Conservation (phyloP, 2,797 vertebrate species). For the Pygocentrus nattereri region DNA sequence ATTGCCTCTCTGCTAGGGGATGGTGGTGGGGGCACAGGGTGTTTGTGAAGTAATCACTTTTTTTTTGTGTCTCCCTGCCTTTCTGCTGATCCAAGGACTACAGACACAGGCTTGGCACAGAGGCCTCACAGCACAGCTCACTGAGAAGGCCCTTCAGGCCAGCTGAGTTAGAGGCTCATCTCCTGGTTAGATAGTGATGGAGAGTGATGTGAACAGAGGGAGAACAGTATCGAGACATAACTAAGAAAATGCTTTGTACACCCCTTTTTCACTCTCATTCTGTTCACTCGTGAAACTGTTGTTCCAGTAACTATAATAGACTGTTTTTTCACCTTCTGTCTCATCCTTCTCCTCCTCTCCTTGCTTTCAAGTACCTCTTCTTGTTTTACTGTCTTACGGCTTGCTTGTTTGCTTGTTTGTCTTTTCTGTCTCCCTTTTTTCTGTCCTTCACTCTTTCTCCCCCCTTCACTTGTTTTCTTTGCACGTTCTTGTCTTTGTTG, state of each 20-base stretch:
- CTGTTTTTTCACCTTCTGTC: background rate
- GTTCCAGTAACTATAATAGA: slow-evolving; percentile 9
- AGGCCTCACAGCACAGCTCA: slow-evolving; percentile 16
- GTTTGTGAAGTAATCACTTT: slow-evolving; percentile 49
- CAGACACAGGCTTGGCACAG: slow-evolving; percentile 23
- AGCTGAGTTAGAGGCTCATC: slow-evolving; percentile 13
- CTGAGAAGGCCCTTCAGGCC: slow-evolving; percentile 20
- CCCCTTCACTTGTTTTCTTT: background rate
- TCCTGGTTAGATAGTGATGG: background rate
- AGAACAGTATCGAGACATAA: slow-evolving; percentile 17
- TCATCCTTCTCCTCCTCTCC: background rate
- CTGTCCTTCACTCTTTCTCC: background rate
- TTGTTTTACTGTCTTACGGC: background rate
- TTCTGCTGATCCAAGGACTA: slow-evolving; percentile 59
- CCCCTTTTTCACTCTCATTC: slow-evolving; percentile 17
- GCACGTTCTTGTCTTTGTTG: slow-evolving; percentile 13
- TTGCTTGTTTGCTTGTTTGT: background rate
- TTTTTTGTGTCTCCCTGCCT: slow-evolving; percentile 49
- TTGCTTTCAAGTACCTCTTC: background rate
- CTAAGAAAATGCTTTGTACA: slow-evolving; percentile 15
- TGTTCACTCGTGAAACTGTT: slow-evolving; percentile 18
- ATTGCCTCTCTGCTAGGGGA: slow-evolving; percentile 35
- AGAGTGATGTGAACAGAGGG: slow-evolving; percentile 7
- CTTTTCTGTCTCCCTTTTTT: background rate
- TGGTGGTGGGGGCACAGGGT: background rate